Evolutionary conservation across 2,888 invertebrate species (phyloP).

Genomic region (Chouioia cunea): DNA sequence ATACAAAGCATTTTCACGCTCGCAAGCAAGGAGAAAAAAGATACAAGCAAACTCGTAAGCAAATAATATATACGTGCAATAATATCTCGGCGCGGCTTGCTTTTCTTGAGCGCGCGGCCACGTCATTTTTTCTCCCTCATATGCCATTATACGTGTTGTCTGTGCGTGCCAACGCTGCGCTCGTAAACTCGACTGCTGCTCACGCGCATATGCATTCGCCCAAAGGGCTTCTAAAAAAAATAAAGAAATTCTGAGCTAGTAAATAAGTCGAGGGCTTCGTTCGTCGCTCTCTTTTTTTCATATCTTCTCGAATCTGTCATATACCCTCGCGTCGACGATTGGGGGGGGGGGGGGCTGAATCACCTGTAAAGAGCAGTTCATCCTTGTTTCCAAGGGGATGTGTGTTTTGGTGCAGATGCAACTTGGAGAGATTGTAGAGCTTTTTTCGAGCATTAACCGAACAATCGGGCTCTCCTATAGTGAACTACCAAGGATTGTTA

Average conservation of each 20-base stretch:
- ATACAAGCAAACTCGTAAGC: background rate
- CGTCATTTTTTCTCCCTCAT: slow-evolving; percentile 24
- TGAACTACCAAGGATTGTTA: no score
- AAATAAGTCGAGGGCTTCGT: slow-evolving; percentile 36
- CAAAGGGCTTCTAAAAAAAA: slow-evolving; percentile 40
- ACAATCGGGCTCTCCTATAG: no score
- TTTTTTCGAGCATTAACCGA: no score
- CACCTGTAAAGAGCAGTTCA: background rate
- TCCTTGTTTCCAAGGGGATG: background rate
- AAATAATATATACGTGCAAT: slow-evolving; percentile 21
- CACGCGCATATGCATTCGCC: slow-evolving; percentile 8
- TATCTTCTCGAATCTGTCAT: background rate
- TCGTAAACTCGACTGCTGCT: background rate
- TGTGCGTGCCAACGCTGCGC: slow-evolving; percentile 12
- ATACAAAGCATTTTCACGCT: no score
- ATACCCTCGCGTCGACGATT: background rate
- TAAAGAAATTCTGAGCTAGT: slow-evolving; percentile 40
- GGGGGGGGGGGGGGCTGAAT: slow-evolving; percentile 1
- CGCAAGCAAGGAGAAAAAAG: background rate
- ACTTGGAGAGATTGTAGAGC: no score
- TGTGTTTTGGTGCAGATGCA: no score
- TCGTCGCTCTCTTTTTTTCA: background rate
- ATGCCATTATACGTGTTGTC: background rate
- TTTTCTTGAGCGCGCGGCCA: background rate
- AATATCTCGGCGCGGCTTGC: slow-evolving; percentile 14